Base-by-base conservation (phyloP, 2,797 vertebrate species). In the Mus minutoides region DNA sequence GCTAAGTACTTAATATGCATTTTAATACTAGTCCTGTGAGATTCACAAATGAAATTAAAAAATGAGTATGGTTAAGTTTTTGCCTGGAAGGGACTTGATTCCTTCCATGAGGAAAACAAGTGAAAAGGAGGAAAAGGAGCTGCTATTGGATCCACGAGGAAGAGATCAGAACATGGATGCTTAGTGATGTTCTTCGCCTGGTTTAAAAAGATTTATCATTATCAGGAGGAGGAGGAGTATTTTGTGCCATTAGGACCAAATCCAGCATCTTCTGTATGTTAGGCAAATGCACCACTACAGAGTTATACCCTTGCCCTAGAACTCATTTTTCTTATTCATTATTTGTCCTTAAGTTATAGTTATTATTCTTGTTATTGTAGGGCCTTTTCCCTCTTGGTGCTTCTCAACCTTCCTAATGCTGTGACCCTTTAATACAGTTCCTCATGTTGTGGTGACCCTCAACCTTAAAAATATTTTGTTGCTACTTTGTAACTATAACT, bases 21-120 rank as follows among this genome's bases (percentile, higher is more conserved):
- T 92, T 95, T 97, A 49, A 46, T 85, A 60, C 94, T n/a, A 90
- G 40, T 92, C 82, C 91, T 95, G 34, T 94, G 94, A 97, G 67
- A 91, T 64, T 95, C 79, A 94, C 78, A 89, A 95, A 94, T 88
- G 73, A 88, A 91, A 37, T 71, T 95, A n/a, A 97, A 94, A 79
- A 93, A 91, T 93, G 60, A 96, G 34, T 79, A 67, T 91, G 56
- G 62, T 94, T 91, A 95, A 93, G 62, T 96, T 85, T 92, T 92
- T 95, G 93, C 64, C 54, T 46, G 11, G 34, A 80, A 89, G 69
- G 43, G 34, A 87, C 90, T 94, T 77, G 71, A 80, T 91, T 93
- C n/a, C 62, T 91, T 93, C n/a, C 62, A 52, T 86, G 21, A 86
- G 31, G 31, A 86, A 67, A 52, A 84, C 17, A 69, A 86, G 46